Conservation (phyloP, 2,888 invertebrate genomes). For the Pseudanteris insignis region DNA sequence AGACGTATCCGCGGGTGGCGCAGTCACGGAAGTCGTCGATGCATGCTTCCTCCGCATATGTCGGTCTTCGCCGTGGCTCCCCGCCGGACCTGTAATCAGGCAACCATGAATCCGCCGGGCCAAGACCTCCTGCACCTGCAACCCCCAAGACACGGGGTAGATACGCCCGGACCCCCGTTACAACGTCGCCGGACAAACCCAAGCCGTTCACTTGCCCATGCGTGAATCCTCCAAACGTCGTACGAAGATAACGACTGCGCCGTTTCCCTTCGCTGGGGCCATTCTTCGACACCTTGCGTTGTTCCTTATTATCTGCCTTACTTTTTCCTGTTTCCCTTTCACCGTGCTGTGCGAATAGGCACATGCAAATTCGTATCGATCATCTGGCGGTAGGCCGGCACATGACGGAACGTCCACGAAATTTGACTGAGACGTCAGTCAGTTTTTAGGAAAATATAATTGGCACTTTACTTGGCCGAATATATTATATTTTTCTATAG, state of each 20-base stretch:
- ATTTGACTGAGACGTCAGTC: too few relatives aligned
- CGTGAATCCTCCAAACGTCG: constrained; percentile 26
- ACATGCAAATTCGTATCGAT: too few relatives aligned
- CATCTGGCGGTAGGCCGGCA: too few relatives aligned
- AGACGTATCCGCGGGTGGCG: constrained; percentile 57
- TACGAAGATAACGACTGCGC: constrained; percentile 8
- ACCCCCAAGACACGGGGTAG: constrained; percentile 61
- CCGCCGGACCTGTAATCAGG: constrained; percentile 57
- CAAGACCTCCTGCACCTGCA: constrained; percentile 60
- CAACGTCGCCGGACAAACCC: constrained; percentile 2
- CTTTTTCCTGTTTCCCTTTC: too few relatives aligned
- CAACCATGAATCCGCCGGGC: constrained; percentile 59
- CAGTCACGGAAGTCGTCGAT: constrained; percentile 50
- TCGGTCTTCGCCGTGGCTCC: constrained; percentile 50
- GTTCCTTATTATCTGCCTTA: background rate
- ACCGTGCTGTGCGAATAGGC: too few relatives aligned
- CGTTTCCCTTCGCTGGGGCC: constrained; percentile 8
- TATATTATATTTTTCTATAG: too few relatives aligned
- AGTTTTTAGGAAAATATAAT: too few relatives aligned
- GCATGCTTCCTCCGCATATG: constrained; percentile 63
- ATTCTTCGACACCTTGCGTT: constrained; percentile 8
- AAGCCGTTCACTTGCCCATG: constrained; percentile 29
- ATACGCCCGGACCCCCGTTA: constrained; percentile 21
- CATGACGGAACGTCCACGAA: too few relatives aligned
- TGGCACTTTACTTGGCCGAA: too few relatives aligned